phyloP scores from a whole-genome alignment of 2,797 vertebrate genomes.

The Valencia hispanica region DNA sequence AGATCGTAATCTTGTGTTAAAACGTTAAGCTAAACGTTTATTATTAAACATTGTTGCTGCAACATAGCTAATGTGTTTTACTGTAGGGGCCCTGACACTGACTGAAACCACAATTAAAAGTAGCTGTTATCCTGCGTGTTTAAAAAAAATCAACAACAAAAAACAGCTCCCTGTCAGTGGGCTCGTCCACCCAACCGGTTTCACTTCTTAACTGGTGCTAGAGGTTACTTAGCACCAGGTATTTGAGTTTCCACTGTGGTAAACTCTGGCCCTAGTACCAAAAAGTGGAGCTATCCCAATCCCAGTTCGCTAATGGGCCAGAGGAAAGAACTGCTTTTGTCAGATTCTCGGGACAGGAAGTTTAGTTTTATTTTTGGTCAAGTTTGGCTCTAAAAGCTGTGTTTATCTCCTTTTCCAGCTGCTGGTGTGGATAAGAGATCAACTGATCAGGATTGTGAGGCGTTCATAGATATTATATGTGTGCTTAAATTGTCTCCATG shows the following conservation, averaged over 20 bases:
- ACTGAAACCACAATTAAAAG: slow-evolving; percentile 14
- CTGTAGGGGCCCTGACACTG: background rate
- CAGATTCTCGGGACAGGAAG: background rate
- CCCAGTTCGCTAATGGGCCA: background rate
- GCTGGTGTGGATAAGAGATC: too few relatives aligned
- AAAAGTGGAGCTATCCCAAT: background rate
- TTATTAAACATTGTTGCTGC: background rate
- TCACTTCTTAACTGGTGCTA: background rate
- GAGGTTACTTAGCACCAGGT: background rate
- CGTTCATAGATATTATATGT: background rate
- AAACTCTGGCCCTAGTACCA: background rate
- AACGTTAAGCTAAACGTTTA: background rate
- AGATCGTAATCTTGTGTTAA: background rate
- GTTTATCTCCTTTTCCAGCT: too few relatives aligned
- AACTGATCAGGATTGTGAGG: too few relatives aligned
- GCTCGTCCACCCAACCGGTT: background rate
- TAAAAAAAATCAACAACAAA: background rate
- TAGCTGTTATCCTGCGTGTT: slow-evolving; percentile 27
- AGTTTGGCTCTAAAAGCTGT: too few relatives aligned
- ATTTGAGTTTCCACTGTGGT: background rate
- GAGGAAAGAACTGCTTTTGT: background rate
- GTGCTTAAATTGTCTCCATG: background rate
- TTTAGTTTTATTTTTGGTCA: background rate
- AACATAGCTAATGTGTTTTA: slow-evolving; percentile 3
- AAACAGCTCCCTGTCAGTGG: background rate